These are phyloP conservation scores for Oryzias woworae DNA, from an alignment of 2,113 vertebrate genomes.

Conservation along the genomic window DNA sequence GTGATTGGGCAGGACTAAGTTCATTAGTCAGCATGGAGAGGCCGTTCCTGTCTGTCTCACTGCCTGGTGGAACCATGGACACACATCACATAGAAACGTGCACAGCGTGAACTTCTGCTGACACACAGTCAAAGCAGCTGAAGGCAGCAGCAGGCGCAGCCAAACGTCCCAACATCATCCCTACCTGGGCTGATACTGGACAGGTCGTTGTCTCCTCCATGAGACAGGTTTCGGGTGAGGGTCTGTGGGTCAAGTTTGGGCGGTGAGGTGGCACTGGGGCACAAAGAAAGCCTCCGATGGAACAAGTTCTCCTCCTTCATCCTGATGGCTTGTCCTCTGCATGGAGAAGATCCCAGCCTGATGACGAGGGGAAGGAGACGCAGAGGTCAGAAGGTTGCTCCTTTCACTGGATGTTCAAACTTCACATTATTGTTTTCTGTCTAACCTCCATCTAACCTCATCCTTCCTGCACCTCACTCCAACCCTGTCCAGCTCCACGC, in stretches of 20 bases:
- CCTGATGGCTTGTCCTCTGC: constrained; percentile 84
- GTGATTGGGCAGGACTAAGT: constrained; percentile 85
- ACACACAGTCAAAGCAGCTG: constrained; percentile 53
- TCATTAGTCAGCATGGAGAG: constrained; percentile 79
- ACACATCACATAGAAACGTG: constrained; percentile 64
- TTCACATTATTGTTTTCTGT: constrained; percentile 3
- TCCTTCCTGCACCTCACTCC: neutral
- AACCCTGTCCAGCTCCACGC: constrained; percentile 4
- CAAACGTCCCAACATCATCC: neutral
- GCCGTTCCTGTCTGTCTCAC: constrained; percentile 84
- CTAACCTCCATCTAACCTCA: neutral
- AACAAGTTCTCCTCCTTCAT: constrained; percentile 97
- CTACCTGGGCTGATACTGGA: constrained; percentile 86
- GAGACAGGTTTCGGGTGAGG: constrained; percentile 85
- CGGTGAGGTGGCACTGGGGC: constrained; percentile 83
- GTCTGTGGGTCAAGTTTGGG: constrained; percentile 87
- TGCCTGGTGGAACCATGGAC: constrained; percentile 81
- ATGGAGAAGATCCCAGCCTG: constrained; percentile 8
- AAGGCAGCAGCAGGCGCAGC: constrained; percentile 11
- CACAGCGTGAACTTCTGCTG: constrained; percentile 33
- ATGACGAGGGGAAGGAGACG: neutral
- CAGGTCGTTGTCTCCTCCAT: constrained; percentile 85
- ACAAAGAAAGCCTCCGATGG: constrained; percentile 89
- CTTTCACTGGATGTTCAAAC: neutral
- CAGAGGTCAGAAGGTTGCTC: neutral